phyloP scores from a whole-genome alignment of 2,888 invertebrate species.

The Schizaphis graminum region DNA sequence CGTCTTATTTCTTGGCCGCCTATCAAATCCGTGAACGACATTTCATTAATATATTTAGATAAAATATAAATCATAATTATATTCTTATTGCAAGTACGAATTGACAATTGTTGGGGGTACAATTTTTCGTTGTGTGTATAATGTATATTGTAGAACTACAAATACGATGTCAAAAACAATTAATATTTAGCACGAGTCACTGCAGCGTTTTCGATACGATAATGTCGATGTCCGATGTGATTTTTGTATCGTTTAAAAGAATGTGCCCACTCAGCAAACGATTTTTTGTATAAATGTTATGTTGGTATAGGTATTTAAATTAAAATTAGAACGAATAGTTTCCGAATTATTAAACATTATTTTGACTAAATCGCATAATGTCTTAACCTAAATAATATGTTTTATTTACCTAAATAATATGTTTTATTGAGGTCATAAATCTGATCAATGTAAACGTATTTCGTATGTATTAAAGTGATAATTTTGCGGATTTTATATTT shows the following conservation, averaged over 20 bases:
- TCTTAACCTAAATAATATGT: no score
- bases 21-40: neutral
- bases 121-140: neutral
- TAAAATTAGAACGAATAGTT: no score
- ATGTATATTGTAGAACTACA: neutral
- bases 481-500: neutral
- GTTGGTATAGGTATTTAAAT: no score
- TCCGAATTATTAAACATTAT: no score
- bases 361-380: no score
- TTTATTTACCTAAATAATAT: no score
- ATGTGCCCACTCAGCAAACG: no score
- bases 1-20: constrained; percentile 25
- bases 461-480: neutral
- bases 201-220: neutral
- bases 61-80: neutral
- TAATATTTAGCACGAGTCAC: neutral
- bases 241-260: no score
- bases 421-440: no score
- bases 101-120: neutral
- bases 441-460: neutral
- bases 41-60: neutral
- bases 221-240: no score
- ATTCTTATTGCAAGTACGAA: neutral
- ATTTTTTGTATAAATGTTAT: no score
- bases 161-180: neutral